phyloP scores from a whole-genome alignment of 2,888 invertebrate species.

The Cheilosia vernalis region DNA sequence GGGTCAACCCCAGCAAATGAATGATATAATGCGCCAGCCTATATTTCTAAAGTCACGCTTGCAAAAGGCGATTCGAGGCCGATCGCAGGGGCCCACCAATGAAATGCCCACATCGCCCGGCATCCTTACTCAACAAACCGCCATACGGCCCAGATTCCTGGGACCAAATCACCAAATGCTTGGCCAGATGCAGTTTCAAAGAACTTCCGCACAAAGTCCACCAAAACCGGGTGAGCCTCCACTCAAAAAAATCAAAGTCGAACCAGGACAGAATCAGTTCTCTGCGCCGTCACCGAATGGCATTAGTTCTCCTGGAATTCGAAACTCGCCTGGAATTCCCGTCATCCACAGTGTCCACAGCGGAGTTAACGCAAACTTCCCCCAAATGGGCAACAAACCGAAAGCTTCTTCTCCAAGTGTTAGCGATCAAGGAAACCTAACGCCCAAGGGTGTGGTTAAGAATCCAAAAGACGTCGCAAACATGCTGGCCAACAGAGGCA shows the following conservation, averaged over 20 bases:
- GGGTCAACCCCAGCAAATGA: slow-evolving; percentile 38
- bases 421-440: slow-evolving; percentile 89
- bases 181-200: slow-evolving; percentile 60
- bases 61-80: slow-evolving; percentile 68
- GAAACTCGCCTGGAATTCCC: slow-evolving; percentile 86
- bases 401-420: slow-evolving; percentile 85
- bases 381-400: slow-evolving; percentile 24
- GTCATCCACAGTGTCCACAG: slow-evolving; percentile 91
- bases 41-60: slow-evolving; percentile 75
- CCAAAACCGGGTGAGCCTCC: slow-evolving; percentile 66
- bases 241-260: slow-evolving; percentile 69
- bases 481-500: slow-evolving; percentile 90
- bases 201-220: slow-evolving; percentile 20
- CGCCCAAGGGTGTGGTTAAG: slow-evolving; percentile 86
- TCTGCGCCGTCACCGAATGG: slow-evolving; percentile 41
- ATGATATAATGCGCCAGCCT: slow-evolving; percentile 75
- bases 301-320: slow-evolving; percentile 42
- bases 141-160: slow-evolving; percentile 65
- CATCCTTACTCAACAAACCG: slow-evolving; percentile 58
- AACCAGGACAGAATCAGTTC: slow-evolving; percentile 37
- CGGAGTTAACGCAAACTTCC: slow-evolving; percentile 81
- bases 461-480: slow-evolving; percentile 91
- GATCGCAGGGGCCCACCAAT: slow-evolving; percentile 50
- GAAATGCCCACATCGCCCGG: slow-evolving; percentile 54
- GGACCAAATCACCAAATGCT: slow-evolving; percentile 45